A percentile compares a stretch with the other conserved stretches of the same genome.
These are phyloP conservation scores for Steinernema feltiae DNA, from an alignment of 1,140 invertebrate genomes.

Conservation along the genomic window DNA sequence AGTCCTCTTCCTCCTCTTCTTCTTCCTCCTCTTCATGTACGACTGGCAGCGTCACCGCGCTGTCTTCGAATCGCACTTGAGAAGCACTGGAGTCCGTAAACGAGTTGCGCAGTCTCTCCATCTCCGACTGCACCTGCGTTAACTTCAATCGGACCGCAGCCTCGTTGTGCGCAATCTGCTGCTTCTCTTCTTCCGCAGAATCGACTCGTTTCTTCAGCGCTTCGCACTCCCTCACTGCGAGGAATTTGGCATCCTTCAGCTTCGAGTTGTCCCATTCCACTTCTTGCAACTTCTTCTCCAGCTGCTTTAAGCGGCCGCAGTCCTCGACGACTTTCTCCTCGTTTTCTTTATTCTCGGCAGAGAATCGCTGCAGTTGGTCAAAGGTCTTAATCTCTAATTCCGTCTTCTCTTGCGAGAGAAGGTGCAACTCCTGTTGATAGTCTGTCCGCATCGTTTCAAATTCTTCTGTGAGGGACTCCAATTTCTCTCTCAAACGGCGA, in stretches of 20 bases:
- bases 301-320: background rate
- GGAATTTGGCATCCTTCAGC: background rate
- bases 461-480: background rate
- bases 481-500: background rate
- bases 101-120: background rate
- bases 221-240: constrained; percentile 5
- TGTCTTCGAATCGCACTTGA: background rate
- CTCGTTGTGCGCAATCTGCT: background rate
- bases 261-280: background rate
- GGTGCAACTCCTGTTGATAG: background rate
- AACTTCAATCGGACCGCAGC: background rate
- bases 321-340: background rate
- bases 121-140: background rate
- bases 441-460: background rate
- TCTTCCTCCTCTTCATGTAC: constrained; percentile 15
- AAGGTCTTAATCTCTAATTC: background rate
- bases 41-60: background rate
- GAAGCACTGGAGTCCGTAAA: background rate
- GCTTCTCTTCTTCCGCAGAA: background rate
- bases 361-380: background rate
- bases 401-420: background rate
- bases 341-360: background rate
- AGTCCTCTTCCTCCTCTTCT: background rate
- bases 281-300: background rate
- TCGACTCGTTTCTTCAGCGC: background rate